A percentile compares a stretch with the other conserved stretches of the same genome.
These are phyloP conservation scores for Bruchidius siliquastri DNA, from an alignment of 2,888 invertebrate species.

Conservation along the genomic window DNA sequence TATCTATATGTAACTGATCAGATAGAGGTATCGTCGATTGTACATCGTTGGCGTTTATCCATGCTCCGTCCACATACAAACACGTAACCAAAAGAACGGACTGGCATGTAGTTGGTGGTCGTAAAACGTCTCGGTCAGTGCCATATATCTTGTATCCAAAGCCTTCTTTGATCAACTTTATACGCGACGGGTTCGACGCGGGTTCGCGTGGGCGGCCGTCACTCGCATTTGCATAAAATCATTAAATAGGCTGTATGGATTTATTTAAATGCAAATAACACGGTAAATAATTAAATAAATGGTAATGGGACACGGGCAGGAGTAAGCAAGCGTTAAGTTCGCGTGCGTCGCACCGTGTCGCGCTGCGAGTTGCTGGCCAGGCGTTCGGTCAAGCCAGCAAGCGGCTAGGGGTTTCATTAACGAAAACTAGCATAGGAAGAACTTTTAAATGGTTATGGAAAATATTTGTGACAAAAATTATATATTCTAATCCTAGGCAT, in stretches of 20 bases:
- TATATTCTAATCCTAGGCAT: too few relatives aligned
- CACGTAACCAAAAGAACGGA: background rate
- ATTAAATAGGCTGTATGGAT: conserved; percentile 29
- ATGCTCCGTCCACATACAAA: background rate
- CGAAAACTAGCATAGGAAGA: too few relatives aligned
- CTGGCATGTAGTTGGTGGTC: background rate
- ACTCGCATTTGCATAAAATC: conserved; percentile 35
- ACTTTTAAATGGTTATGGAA: too few relatives aligned
- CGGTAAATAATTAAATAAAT: conserved; percentile 21
- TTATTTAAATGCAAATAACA: conserved; percentile 17
- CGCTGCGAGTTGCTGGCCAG: background rate
- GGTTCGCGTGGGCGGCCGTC: conserved; percentile 16
- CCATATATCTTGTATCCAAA: conserved; percentile 19
- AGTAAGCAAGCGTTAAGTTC: conserved; percentile 26
- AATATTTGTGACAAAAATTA: too few relatives aligned
- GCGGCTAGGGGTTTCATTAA: too few relatives aligned
- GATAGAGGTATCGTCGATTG: background rate
- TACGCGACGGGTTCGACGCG: conserved; percentile 7
- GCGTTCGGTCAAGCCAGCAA: too few relatives aligned
- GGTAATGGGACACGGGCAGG: conserved; percentile 23
- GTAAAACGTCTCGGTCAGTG: background rate
- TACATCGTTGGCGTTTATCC: background rate
- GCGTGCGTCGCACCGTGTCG: conserved; percentile 9
- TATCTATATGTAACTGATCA: background rate
- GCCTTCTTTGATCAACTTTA: conserved; percentile 35